Conservation (phyloP, 2,888 invertebrate genomes). For the Graphium colonna region DNA sequence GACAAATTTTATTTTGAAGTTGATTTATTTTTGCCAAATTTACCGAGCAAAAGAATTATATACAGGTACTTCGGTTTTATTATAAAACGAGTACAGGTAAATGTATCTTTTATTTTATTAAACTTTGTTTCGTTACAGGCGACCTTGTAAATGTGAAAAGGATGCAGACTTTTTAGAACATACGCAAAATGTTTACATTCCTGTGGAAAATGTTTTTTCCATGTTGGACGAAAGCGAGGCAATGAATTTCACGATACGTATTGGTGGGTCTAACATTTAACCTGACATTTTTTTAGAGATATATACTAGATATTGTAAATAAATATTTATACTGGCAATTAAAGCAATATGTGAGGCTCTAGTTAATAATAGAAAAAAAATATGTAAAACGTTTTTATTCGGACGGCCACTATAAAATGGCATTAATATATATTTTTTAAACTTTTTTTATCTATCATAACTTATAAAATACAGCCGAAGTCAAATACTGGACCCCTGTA, state of each 20-base stretch:
- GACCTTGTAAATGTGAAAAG: slow-evolving; percentile 74
- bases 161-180: slow-evolving; percentile 75
- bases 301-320: not conserved
- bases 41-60: slow-evolving; percentile 69
- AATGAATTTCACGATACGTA: slow-evolving; percentile 68
- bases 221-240: slow-evolving; percentile 69
- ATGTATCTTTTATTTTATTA: slow-evolving; percentile 1
- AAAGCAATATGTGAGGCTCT: too few species aligned
- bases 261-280: slow-evolving; percentile 48
- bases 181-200: slow-evolving; percentile 77
- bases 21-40: slow-evolving; percentile 66
- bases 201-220: slow-evolving; percentile 74
- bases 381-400: too few species aligned
- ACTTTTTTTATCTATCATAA: too few species aligned
- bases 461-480: too few species aligned
- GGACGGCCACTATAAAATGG: too few species aligned
- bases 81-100: not conserved
- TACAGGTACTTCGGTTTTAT: slow-evolving; percentile 50
- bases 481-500: too few species aligned
- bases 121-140: slow-evolving; percentile 46
- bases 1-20: slow-evolving; percentile 73
- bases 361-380: too few species aligned
- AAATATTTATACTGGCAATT: too few species aligned
- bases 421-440: too few species aligned
- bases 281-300: not conserved